Evolutionary conservation across 2,888 invertebrate genomes (phyloP), one percentile per base, ranked within the genome.

Genomic region (Drosophila nr. perissopoda): DNA sequence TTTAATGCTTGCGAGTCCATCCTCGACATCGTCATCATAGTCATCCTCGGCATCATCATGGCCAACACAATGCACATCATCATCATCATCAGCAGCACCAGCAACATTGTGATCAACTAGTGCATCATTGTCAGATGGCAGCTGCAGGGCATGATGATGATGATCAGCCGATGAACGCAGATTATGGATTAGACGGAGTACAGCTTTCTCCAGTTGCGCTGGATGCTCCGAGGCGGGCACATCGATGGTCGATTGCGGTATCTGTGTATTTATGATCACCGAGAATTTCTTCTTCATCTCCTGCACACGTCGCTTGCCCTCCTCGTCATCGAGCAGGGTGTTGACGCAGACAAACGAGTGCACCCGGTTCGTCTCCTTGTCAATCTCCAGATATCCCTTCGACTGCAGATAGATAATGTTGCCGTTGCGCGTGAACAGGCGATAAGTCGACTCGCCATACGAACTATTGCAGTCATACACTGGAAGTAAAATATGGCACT

Each of bases 331-430:
- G 27, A 96, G 94, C 63, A 97, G 94, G 69, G 96, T 96, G 91
- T 98, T 98, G 65, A 98, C 95, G 93, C 98, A 98, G 45, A 97
- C 96, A 93, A 98, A 97, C 73, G 97, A 97, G 90, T 96, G 96
- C 33, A 97, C 96, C 66, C 95, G 95, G 81, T 97, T 96, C 8
- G 96, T 95, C 56, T 94, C 94, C 89, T 95, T 95, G 90, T 97
- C 97, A 78, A 96, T 96, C 93, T 98, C 98, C 61, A 98, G 94
- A 89, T 95, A 97, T 13, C 98, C 98, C 80, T 96, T 95, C 1
- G 97, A 97, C 89, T 96, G 95, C 92, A 98, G 94, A 90, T 97
- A 98, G 82, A 98, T 97, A 87, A 96, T 97, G 87, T 96, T 95
- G n/a, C 97, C 97, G 63, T 96, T 96, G 77, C 97, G 95, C 16